Conservation (phyloP, 2,888 invertebrate genomes). For the Harpalus rubripes region DNA sequence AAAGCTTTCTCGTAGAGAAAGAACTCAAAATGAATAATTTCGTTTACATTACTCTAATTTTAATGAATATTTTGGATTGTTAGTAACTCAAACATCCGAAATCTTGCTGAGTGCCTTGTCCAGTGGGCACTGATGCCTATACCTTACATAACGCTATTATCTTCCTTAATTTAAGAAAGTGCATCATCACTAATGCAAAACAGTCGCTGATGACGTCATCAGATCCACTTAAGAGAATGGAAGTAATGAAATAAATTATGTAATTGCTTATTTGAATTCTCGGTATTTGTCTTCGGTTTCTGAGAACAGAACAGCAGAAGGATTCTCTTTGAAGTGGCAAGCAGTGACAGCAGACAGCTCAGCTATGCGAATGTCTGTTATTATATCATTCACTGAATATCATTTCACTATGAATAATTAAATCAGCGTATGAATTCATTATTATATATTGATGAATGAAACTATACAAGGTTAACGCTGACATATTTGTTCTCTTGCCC, state of each 20-base stretch:
- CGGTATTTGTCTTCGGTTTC: conserved; percentile 18
- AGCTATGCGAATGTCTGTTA: conserved; percentile 19
- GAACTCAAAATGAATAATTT: neutral
- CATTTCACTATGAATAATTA: conserved; percentile 43
- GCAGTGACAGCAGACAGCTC: conserved; percentile 19
- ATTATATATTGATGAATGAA: conserved; percentile 40
- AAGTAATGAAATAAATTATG: conserved; percentile 42
- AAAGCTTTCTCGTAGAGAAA: too few relatives aligned
- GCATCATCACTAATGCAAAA: conserved; percentile 57
- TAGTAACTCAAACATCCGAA: conserved; percentile 1
- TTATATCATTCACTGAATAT: conserved; percentile 25
- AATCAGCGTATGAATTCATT: conserved; percentile 18
- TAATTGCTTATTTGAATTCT: conserved; percentile 52
- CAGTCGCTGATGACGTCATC: conserved; percentile 19
- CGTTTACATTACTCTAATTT: neutral
- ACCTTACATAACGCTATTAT: conserved; percentile 24
- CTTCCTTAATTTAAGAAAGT: conserved; percentile 56
- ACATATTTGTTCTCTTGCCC: neutral
- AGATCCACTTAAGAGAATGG: conserved; percentile 20
- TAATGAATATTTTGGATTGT: neutral
- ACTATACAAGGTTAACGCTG: conserved; percentile 30
- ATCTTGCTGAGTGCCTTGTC: neutral
- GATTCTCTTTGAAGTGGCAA: conserved; percentile 39
- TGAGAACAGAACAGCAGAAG: conserved; percentile 12
- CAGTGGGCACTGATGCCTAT: neutral